Base-by-base conservation (phyloP, 1,140 invertebrate genomes). In the Bombus soroeensis region DNA sequence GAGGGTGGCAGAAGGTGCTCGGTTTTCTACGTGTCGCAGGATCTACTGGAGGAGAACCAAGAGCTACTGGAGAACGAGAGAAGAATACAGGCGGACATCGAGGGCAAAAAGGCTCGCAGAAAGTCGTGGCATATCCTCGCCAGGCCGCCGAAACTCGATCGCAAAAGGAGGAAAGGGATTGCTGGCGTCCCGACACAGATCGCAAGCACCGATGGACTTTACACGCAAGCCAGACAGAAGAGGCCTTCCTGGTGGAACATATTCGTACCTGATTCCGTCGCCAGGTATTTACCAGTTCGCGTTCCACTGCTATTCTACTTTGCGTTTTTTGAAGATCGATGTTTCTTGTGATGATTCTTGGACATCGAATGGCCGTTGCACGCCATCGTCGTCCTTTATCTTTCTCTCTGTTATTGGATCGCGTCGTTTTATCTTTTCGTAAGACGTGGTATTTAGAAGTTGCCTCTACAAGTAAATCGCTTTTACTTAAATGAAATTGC, bases 191-290 rank as follows among this genome's bases (percentile, higher is more conserved):
- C 64, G 47, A 43, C 89, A 12, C 91, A 95, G 43, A 94, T 95
- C 47, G 95, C 95, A 41, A 96, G 96, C 88, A 95, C 95, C 66
- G 96, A 96, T 79, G 95, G 93, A 47, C 95, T 96, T 18, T 95
- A 96, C n/a, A 88, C 93, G 3, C 95, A 96, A 90, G 94, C 96
- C 6, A 95, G 97, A 32, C 97, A 97, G 92, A 97, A 98, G 92
- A 95, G 97, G 83, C 96, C 97, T 18, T 98, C 97, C 25, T 98
- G 97, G 97, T 98, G 97, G 97, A 98, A 98, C 92, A 97, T 98
- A 47, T 97, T 98, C 90, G 97, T 97, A 13, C 97, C 97, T 79
- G 97, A 98, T 53, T 92, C 94, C 13, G 94, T 93, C n/a, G 80
- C 81, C 90, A 95, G 95, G 95, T 95, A 95, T 83, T 90, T 86